These are phyloP conservation scores for Amiota minor DNA, from an alignment of 2,888 invertebrate species.

Conservation along the genomic window DNA sequence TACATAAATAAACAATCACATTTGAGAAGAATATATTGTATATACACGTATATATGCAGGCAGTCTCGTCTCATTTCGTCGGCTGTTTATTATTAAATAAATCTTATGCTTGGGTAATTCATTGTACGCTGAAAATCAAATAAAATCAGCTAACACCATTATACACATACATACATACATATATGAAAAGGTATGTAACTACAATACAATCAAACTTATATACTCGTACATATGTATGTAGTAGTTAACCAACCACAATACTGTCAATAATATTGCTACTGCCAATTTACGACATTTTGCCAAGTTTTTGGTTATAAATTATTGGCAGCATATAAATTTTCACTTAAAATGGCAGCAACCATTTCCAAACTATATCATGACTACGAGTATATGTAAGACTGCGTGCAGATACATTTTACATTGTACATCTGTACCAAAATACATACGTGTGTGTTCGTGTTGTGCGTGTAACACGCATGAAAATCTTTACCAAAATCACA, in stretches of 20 bases:
- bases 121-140: too few species aligned
- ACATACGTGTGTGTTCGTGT: not conserved
- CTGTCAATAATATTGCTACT: slow-evolving; percentile 37
- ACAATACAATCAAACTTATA: slow-evolving; percentile 44
- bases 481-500: slow-evolving; percentile 24
- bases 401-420: slow-evolving; percentile 10
- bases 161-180: not conserved
- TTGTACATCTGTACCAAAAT: not conserved
- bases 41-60: too few species aligned
- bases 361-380: not conserved
- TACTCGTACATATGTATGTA: slow-evolving; percentile 17
- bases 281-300: slow-evolving; percentile 63
- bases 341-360: slow-evolving; percentile 52
- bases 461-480: slow-evolving; percentile 18
- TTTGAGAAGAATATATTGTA: too few species aligned
- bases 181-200: slow-evolving; percentile 8
- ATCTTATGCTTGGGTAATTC: too few species aligned
- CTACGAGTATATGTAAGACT: slow-evolving; percentile 9
- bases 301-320: slow-evolving; percentile 63
- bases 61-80: too few species aligned
- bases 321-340: slow-evolving; percentile 68
- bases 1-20: too few species aligned
- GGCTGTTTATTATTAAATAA: too few species aligned
- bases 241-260: not conserved
- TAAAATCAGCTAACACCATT: not conserved